Conservation (phyloP, 2,797 vertebrate genomes). For the Tragopan temminckii region DNA sequence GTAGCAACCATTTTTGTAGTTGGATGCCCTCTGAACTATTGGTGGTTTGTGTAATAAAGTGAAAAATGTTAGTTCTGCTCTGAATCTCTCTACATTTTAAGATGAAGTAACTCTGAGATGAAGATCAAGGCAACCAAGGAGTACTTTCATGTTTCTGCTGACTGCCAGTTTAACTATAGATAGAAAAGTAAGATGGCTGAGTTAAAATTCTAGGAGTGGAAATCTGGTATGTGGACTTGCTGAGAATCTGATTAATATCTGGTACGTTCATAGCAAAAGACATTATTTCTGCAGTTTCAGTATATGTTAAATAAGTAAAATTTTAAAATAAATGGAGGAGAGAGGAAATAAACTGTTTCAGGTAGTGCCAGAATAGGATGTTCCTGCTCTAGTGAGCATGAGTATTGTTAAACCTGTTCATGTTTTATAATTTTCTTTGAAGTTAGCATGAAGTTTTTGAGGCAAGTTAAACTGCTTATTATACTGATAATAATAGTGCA, state of each 20-base stretch:
- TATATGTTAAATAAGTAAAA: not conserved
- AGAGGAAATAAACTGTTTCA: not conserved
- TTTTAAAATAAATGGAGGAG: not conserved
- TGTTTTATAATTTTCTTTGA: not conserved
- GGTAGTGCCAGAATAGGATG: not conserved
- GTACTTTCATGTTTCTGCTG: not conserved
- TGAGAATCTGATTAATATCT: not conserved
- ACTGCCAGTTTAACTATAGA: not conserved
- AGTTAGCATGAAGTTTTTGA: not conserved
- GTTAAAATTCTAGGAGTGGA: not conserved
- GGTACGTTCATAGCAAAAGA: not conserved
- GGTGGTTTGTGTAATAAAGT: not conserved
- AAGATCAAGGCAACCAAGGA: not conserved
- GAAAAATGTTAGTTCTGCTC: not conserved
- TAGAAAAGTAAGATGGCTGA: not conserved
- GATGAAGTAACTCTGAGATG: not conserved
- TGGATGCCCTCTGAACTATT: not conserved
- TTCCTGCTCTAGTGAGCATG: not conserved
- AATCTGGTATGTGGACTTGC: not conserved
- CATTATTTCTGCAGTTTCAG: not conserved
- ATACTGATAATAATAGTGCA: not conserved
- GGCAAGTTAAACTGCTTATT: not conserved
- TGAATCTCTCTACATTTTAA: not conserved
- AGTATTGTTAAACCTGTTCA: not conserved
- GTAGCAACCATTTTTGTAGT: not conserved